Evolutionary conservation across 2,797 vertebrate genomes (phyloP).

Genomic region (Macropus fuliginosus): DNA sequence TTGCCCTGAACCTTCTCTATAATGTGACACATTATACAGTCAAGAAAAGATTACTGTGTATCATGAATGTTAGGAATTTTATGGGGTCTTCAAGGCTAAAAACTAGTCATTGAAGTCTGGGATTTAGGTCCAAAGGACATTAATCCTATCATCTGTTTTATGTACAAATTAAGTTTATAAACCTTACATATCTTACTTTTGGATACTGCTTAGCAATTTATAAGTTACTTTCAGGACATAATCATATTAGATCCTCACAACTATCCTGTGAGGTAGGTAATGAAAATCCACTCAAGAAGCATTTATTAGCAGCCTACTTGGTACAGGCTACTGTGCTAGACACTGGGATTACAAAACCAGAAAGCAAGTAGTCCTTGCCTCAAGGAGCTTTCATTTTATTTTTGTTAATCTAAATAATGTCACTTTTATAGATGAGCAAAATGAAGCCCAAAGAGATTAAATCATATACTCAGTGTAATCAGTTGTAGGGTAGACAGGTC

Average conservation of each 20-base stretch:
- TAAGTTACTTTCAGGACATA: background rate
- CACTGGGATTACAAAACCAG: background rate
- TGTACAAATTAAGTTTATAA: background rate
- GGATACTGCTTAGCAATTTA: background rate
- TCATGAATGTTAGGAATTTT: background rate
- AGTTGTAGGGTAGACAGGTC: background rate
- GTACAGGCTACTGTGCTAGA: background rate
- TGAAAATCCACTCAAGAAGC: background rate
- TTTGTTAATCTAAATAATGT: background rate
- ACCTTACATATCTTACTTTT: background rate
- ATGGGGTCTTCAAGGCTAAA: background rate
- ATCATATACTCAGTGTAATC: background rate
- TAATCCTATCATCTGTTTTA: background rate
- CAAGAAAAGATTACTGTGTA: background rate
- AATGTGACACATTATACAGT: background rate
- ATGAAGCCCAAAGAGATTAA: background rate
- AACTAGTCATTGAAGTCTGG: background rate
- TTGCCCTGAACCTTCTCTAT: background rate
- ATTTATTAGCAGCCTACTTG: background rate
- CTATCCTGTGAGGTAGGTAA: too few relatives aligned
- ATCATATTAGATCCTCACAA: background rate
- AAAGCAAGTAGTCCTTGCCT: background rate
- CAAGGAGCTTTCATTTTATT: background rate
- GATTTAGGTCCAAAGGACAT: background rate
- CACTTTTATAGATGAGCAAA: background rate